Evolutionary conservation across 2,888 invertebrate species (phyloP), one percentile per base, ranked within the genome.

Genomic region (Steinernema carpocapsae): DNA sequence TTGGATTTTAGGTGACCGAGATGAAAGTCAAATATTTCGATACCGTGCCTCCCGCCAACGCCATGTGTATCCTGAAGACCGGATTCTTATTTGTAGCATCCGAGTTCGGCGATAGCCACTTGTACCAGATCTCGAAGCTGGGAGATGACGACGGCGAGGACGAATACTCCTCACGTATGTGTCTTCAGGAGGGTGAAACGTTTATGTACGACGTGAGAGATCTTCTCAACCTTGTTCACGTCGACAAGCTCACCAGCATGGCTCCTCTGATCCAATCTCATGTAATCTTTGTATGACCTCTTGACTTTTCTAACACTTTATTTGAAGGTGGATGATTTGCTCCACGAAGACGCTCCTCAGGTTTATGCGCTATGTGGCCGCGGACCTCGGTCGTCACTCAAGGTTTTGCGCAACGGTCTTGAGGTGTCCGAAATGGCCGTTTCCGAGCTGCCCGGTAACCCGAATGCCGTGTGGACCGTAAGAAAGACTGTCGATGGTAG

Each of bases 391-490:
- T 97, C 97, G 0, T 93, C 96, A 0, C 88, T 99, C 59, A 91
- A 95, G 51, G 95, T 97, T 0, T 89, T 99, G 12, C 91, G 99
- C 29, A 99, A 99, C 89, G 99, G 99, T 83, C 90, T 99, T 72
- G 99, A 90, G 88, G 97, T 99, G 0, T 94, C 96, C 0, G 99
- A 99, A 90, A 99, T 99, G 99, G 99, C 99, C 76, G 97, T 99
- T 1, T 97, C 97, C 29, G 99, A 99, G 89, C 90, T 99, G 82
- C 99, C 99, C n/a, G 97, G 97, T 87, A 97, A 95, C 88, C 99
- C 99, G 1, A 99, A 97, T 90, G 97, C 97, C 85, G 99, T 99
- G 0, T 99, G 99, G 99, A 99, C 99, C 42, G 99, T 99, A 24
- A 94, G 95, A 88, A 92, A 93, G 86, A 92, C 95, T 88, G 92